Base-by-base conservation (phyloP, 2,888 invertebrate species). In the Melipona bicolor region DNA sequence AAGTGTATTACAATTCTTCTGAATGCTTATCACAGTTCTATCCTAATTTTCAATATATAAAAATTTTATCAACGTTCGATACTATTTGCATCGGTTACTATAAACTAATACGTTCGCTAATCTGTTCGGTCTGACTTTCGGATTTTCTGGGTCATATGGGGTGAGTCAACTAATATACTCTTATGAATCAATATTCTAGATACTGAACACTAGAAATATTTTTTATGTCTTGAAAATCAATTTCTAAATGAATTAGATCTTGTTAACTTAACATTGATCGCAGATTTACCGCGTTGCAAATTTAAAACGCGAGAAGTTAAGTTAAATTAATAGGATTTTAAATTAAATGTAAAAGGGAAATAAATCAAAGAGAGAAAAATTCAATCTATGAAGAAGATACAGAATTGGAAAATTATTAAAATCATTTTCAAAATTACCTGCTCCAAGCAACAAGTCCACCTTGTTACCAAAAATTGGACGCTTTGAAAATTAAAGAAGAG, bases 121-220 rank as follows among this genome's bases (percentile, higher is more conserved):
- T 68, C 27, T 1, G 27, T 1, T 27, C 59, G 59, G 68, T 32
- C 67, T 49, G 50, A 76, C 68, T 76, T 76, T 59, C 68, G 24
- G 68, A 68, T 75, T 75, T 75, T 75, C 75, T 75, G n/a, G 75
- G 68, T 68, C 68, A 50, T n/a, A 67, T 43, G 49, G 50, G 36
- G 50, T 67, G 74, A 71, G 50, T 52, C 56, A 74, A 52, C 50
- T 59, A 74, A 78, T 73, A 49, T 59, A 2, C 4, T 27, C 67
- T 43, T 71, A 19, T 21, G n/a, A 78, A 61, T 73, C 74, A 61
- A 74, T 67, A 76, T 59, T 49, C 32, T 19, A 54, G 68, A 68
- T 50, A 69, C 67, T 56, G 32, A 21, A 32, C 73, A n/a, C 19
- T 17, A 50, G n/a, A 52, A 32, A 72, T 4, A 19, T 49, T 36